phyloP scores from a whole-genome alignment of 2,113 vertebrate genomes.

The Saguinus midas region DNA sequence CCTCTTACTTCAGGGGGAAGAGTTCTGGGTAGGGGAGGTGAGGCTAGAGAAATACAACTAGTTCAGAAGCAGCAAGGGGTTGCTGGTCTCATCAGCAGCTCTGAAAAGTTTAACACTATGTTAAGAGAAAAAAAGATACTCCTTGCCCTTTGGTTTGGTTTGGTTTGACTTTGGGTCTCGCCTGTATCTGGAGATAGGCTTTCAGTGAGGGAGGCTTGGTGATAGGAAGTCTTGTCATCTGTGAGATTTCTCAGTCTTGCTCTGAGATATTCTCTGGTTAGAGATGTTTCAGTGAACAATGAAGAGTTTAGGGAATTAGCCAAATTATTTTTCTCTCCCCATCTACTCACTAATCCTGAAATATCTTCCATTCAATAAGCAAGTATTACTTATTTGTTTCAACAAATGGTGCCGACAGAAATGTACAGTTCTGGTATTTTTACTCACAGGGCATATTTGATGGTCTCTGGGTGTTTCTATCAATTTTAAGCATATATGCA shows the following conservation, averaged over 20 bases:
- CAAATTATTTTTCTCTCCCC: not conserved
- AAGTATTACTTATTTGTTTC: not conserved
- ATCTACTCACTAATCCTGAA: not conserved
- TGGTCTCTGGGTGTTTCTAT: not conserved
- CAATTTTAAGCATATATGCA: not conserved
- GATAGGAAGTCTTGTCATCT: not conserved
- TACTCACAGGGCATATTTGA: too few species aligned
- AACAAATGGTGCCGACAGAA: not conserved
- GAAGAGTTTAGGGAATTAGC: not conserved
- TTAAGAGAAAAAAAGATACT: not conserved
- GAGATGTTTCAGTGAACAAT: not conserved
- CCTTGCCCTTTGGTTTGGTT: not conserved
- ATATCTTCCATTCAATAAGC: not conserved
- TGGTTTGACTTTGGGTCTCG: not conserved
- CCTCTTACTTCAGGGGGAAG: not conserved
- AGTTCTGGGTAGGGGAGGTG: not conserved
- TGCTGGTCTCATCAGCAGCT: not conserved
- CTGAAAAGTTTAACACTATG: slow-evolving; percentile 13
- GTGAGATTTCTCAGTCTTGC: not conserved
- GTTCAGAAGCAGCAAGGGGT: not conserved
- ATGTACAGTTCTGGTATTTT: not conserved
- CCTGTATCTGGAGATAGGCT: not conserved
- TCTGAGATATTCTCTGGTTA: not conserved
- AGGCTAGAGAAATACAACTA: slow-evolving; percentile 10
- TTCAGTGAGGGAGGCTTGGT: not conserved